Base-by-base conservation (phyloP, 2,888 invertebrate genomes). In the Rotaria macrura region DNA sequence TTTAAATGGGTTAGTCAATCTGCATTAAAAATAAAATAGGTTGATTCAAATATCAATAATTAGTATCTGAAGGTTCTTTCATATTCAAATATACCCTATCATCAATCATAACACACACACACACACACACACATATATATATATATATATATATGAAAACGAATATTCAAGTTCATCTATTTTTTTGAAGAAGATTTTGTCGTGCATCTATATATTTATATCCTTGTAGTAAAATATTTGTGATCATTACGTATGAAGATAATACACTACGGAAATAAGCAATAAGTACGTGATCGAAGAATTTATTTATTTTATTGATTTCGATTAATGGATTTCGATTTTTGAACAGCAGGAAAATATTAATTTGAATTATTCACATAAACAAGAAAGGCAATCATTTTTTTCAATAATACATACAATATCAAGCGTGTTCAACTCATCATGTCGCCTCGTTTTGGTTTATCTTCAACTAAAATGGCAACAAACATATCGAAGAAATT, bases 381-480 rank as follows among this genome's bases (percentile, higher is more conserved):
- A n/a, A n/a, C n/a, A n/a, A n/a, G n/a, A n/a, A n/a, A n/a, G n/a
- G n/a, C 29, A 17, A 14, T 34, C 2, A 10, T 65, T 17, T 34
- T 65, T 12, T 65, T 34, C 12, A 65, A 20, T 34, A 17, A 65
- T 38, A 20, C 38, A 38, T 29, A 65, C 57, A 34, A 34, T 65
- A 65, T 34, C 34, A 34, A 65, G 3, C 17, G 17, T 34, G 12
- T 34, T 65, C 29, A 65, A 34, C 34, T 65, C 65, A 65, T 79
- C 79, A 79, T 79, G n/a, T 79, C 79, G 43, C 79, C 79, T 12
- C 79, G 79, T 43, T 79, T 79, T 40, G 79, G 79, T 79, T 79
- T 79, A 79, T 79, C 79, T 17, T 79, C 38, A 25, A 79, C 79
- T 79, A 79, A 43, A 72, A 72, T 20, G 3, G n/a, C 23, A 25